Evolutionary conservation across 2,888 invertebrate genomes (phyloP), one percentile per base, ranked within the genome.

Genomic region (Galeruca laticollis): DNA sequence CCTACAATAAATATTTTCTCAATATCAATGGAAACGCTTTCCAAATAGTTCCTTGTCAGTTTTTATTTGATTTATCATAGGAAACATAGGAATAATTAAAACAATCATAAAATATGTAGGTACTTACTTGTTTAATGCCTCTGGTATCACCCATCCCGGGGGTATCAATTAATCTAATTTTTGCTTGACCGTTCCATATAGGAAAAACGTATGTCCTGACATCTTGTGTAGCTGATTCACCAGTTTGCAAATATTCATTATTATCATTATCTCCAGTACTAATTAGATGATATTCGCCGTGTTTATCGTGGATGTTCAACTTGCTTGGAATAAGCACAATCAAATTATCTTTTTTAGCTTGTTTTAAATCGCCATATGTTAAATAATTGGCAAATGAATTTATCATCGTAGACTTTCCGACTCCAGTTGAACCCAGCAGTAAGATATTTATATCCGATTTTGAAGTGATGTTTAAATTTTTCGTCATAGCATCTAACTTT

Each of bases 381-480:
- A 83, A 62, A 66, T 84, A 84, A 71, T 84, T 84, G 4, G 79
- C 79, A 52, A 84, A 71, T 6, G 83, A 75, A 70, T 84, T 84
- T 33, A 84, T 83, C 56, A 84, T 82, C 0, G 84, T 84, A 0
- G 84, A 84, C 76, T 84, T 84, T 57, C 84, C 84, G 6, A 82
- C 81, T 18, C 84, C 84, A 8, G 82, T 82, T 75, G 81, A 81
- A 0, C 84, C 84, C 49, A 84, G 70, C 2, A 84, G 73, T 6
- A 84, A 76, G 43, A 84, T 82, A 64, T 84, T 84, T 9, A 83
- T 78, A 37, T 80, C 79, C 8, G 74, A 64, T 10, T 74, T 60
- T 10, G 47, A 31, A 43, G 26, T 67, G 11, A 73, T 5, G n/a
- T 70, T 67, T 20, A 73, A 47, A 43, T 68, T 37, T 35, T 68